Base-by-base conservation (phyloP, 2,888 invertebrate genomes). In the Eupithecia abbreviata region DNA sequence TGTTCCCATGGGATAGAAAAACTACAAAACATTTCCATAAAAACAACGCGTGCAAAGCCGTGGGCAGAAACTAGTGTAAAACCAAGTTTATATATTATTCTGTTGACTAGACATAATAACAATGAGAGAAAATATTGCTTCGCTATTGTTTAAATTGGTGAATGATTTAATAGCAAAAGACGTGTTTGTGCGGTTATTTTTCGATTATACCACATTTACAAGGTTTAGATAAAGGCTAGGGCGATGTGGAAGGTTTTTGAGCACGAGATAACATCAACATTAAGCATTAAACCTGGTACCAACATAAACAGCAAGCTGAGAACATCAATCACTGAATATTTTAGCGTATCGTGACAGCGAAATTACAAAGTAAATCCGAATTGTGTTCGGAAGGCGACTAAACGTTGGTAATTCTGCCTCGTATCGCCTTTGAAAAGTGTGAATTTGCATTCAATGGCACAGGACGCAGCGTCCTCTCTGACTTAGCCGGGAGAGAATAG, bases 371-470 rank as follows among this genome's bases (percentile, higher is more conserved):
- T 87, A 86, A 89, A 86, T 86, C 86, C 86, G 88, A 93, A 93
- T 93, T 92, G 93, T 94, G 93, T 93, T 90, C 90, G 87, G 88
- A 88, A 92, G 94, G 95, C 93, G 94, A 93, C 94, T 94, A 94
- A 94, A 94, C 92, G 94, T 91, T 90, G 91, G 92, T 94, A 95
- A 94, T 94, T 93, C 92, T 88, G 89, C 87, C 89, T 89, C 88
- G 89, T 87, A 90, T 90, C 90, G 92, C 91, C 93, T 93, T 93
- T 91, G 62, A 91, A 93, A 92, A 90, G 90, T 90, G 89, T 85
- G 89, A 90, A 95, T 95, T 95, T 94, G 94, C 95, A 95, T 95
- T 94, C 91, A 95, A 95, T 95, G 93, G 94, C 71, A 88, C 89
- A 90, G 92, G 91, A 92, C 91, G 89, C 89, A 79, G 83, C 73